These are phyloP conservation scores for Cataglyphis altisquamis DNA, from an alignment of 2,888 invertebrate genomes.

Conservation along the genomic window DNA sequence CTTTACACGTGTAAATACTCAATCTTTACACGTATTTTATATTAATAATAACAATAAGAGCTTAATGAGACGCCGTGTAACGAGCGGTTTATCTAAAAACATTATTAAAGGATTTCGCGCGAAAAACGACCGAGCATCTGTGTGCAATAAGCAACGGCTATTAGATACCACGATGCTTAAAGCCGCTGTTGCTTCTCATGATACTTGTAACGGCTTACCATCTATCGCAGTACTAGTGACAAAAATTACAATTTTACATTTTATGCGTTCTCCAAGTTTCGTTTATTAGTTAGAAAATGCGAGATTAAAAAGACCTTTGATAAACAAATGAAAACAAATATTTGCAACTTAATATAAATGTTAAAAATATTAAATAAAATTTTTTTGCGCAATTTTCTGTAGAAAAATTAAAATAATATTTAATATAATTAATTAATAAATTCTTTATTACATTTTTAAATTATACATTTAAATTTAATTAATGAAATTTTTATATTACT, in stretches of 20 bases:
- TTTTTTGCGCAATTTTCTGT: background rate
- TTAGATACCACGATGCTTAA: conserved; percentile 10
- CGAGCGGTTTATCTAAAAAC: conserved; percentile 15
- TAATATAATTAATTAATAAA: background rate
- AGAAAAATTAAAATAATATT: background rate
- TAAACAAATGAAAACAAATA: conserved; percentile 46
- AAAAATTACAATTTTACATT: conserved; percentile 10
- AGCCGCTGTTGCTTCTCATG: conserved; percentile 15
- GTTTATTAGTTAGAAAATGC: conserved; percentile 55
- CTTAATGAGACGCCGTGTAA: conserved; percentile 35
- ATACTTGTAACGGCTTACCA: background rate
- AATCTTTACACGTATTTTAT: background rate
- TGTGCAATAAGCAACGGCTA: conserved; percentile 16
- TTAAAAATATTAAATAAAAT: background rate
- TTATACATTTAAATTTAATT: conserved; percentile 11
- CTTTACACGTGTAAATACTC: background rate
- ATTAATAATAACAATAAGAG: background rate
- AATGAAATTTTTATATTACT: background rate
- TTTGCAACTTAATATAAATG: background rate
- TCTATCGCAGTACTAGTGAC: background rate
- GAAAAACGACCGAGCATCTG: conserved; percentile 13
- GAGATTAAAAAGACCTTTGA: conserved; percentile 61
- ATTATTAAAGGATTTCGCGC: conserved; percentile 21
- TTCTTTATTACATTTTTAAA: background rate
- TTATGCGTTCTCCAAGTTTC: background rate